Conservation (phyloP, 2,113 vertebrate species). For the Oreotragus oreotragus region DNA sequence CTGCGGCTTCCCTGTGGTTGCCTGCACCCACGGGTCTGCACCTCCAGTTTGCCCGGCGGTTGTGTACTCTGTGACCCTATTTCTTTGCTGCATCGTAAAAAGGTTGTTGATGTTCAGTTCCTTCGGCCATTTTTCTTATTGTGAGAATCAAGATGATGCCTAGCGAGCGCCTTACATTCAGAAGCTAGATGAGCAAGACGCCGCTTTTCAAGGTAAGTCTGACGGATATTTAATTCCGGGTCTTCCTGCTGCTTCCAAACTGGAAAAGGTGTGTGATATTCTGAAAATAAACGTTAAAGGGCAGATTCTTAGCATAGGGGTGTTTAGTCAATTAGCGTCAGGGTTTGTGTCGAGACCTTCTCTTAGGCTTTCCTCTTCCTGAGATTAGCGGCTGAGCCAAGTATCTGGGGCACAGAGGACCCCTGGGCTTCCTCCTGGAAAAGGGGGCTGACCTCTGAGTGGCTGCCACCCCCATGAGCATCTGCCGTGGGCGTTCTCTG, state of each 20-base stretch:
- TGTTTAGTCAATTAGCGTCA: fast-evolving
- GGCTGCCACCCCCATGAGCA: fast-evolving
- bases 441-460: fast-evolving
- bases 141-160: not conserved
- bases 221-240: fast-evolving
- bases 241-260: not conserved
- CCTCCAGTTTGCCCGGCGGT: fast-evolving
- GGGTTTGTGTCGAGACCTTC: not conserved
- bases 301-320: fast-evolving
- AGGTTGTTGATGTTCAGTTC: not conserved
- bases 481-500: not conserved
- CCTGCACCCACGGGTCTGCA: fast-evolving
- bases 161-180: not conserved
- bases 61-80: not conserved
- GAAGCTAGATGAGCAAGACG: not conserved
- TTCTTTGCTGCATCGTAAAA: not conserved
- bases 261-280: not conserved
- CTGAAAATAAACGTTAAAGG: not conserved
- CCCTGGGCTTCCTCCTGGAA: fast-evolving
- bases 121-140: fast-evolving
- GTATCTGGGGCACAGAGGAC: fast-evolving
- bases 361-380: not conserved
- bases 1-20: too few relatives aligned
- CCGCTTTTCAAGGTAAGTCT: not conserved
- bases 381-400: fast-evolving